These are phyloP conservation scores for Napeogenes inachia DNA, from an alignment of 2,888 invertebrate genomes.

Conservation along the genomic window DNA sequence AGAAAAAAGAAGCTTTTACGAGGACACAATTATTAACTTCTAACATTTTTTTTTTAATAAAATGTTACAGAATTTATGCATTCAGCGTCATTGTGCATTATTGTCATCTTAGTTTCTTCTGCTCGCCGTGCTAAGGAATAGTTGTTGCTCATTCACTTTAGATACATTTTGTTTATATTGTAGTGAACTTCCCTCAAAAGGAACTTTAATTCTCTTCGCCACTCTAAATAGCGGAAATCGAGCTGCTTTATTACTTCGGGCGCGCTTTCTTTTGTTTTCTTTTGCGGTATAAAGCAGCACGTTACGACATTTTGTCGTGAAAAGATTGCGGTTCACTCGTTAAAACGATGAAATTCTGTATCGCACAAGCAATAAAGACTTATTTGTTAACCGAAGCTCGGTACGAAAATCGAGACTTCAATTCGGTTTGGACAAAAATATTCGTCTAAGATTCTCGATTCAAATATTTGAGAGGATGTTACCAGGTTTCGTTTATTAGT, in stretches of 20 bases:
- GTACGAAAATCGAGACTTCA: background rate
- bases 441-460: background rate
- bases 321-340: slow-evolving; percentile 42
- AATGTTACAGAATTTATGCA: slow-evolving; percentile 57
- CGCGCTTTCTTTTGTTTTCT: slow-evolving; percentile 62
- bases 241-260: slow-evolving; percentile 62
- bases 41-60: no score
- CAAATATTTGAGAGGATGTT: background rate
- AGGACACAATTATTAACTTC: no score
- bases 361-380: slow-evolving; percentile 19
- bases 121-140: slow-evolving; percentile 55
- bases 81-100: slow-evolving; percentile 64
- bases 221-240: slow-evolving; percentile 62
- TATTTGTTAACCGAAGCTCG: slow-evolving; percentile 9
- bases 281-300: slow-evolving; percentile 59
- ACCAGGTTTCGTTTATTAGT: background rate
- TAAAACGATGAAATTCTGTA: slow-evolving; percentile 28
- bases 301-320: slow-evolving; percentile 56
- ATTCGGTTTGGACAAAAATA: background rate
- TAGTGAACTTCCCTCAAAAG: slow-evolving; percentile 60
- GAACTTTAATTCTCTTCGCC: slow-evolving; percentile 64
- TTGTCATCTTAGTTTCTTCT: slow-evolving; percentile 55
- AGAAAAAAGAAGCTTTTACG: no score
- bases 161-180: slow-evolving; percentile 59
- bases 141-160: slow-evolving; percentile 59